phyloP scores from a whole-genome alignment of 2,888 invertebrate genomes.

The Cistogaster globosa region DNA sequence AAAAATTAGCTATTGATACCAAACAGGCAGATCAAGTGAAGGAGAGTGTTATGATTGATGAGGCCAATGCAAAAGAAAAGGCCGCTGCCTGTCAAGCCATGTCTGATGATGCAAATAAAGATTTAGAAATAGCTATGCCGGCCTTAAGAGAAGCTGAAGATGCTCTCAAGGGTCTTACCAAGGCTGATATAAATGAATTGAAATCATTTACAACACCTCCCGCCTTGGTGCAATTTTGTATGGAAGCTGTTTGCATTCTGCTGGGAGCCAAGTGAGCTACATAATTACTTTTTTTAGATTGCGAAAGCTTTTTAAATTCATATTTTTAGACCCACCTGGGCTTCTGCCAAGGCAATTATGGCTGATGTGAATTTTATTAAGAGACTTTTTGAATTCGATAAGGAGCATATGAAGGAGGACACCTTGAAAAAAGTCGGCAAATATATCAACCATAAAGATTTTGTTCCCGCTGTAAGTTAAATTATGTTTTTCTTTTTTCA shows the following conservation, averaged over 20 bases:
- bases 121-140: constrained; percentile 93
- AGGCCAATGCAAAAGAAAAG: constrained; percentile 92
- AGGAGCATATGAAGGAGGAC: constrained; percentile 92
- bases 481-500: no score
- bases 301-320: not conserved
- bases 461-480: constrained; percentile 87
- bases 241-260: constrained; percentile 95
- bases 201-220: constrained; percentile 95
- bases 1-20: constrained; percentile 90
- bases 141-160: constrained; percentile 92
- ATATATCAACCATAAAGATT: constrained; percentile 93
- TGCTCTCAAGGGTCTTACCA: constrained; percentile 92
- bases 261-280: constrained; percentile 90
- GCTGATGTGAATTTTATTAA: constrained; percentile 93
- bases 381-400: constrained; percentile 92
- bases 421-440: constrained; percentile 90
- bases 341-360: constrained; percentile 90
- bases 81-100: constrained; percentile 92
- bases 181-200: constrained; percentile 95
- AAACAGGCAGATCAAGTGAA: constrained; percentile 92
- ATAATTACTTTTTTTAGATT: no score
- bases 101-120: constrained; percentile 94
- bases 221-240: constrained; percentile 92
- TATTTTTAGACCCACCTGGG: constrained; percentile 91
- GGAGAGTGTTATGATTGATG: constrained; percentile 91